These are phyloP conservation scores for Aproaerema taeniolella DNA, from an alignment of 2,888 invertebrate genomes.

Conservation along the genomic window DNA sequence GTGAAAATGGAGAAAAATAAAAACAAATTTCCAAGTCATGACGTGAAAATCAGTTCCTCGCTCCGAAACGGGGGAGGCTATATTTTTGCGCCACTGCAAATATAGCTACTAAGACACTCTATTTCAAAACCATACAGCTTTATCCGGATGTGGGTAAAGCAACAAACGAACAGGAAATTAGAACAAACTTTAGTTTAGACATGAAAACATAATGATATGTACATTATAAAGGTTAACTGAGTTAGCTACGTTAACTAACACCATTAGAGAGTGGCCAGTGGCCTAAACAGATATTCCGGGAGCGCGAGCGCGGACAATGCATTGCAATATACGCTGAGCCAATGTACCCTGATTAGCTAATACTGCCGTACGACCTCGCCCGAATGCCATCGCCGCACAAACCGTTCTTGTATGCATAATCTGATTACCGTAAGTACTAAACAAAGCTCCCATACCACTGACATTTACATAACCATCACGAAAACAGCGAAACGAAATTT, in stretches of 20 bases:
- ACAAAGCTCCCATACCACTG: slow-evolving; percentile 59
- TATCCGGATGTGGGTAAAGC: no score
- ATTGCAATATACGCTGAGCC: slow-evolving; percentile 68
- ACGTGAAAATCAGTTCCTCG: slow-evolving; percentile 18
- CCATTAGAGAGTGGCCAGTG: slow-evolving; percentile 69
- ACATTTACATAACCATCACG: slow-evolving; percentile 47
- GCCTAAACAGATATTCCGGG: slow-evolving; percentile 76
- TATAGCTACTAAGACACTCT: not conserved
- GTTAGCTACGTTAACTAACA: slow-evolving; percentile 59
- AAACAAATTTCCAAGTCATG: slow-evolving; percentile 27
- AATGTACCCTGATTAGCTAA: slow-evolving; percentile 74
- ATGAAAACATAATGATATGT: slow-evolving; percentile 14
- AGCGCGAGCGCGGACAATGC: slow-evolving; percentile 70
- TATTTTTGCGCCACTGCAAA: not conserved
- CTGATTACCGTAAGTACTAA: slow-evolving; percentile 73
- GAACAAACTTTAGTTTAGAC: slow-evolving; percentile 13
- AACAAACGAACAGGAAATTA: no score
- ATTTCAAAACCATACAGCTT: not conserved
- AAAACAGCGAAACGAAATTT: slow-evolving; percentile 36
- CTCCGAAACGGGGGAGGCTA: not conserved
- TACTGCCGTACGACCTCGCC: slow-evolving; percentile 66
- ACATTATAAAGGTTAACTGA: slow-evolving; percentile 18
- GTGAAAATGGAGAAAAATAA: slow-evolving; percentile 28
- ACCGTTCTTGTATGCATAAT: slow-evolving; percentile 75
- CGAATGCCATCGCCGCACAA: slow-evolving; percentile 40